Base-by-base conservation (phyloP, 2,113 vertebrate species). In the Piaya cayana region DNA sequence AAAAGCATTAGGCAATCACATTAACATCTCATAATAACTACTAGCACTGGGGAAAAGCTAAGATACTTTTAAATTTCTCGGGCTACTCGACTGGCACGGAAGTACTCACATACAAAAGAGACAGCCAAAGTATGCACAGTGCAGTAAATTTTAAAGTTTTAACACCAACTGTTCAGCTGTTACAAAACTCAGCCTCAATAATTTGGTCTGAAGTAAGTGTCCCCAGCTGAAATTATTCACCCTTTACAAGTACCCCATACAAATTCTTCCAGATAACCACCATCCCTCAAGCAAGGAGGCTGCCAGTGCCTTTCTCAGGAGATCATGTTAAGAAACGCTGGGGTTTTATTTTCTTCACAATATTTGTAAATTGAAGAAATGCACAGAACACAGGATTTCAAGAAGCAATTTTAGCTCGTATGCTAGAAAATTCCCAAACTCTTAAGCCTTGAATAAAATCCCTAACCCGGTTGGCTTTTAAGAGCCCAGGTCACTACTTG, bases 201-300 rank as follows among this genome's bases (percentile, higher is more conserved):
- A 93, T 20, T 62, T 76, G 87, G 84, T 87, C 82, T 63, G 64
- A 94, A 83, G 82, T 71, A 88, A 81, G 68, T 8, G 52, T 32
- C 56, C 77, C 52, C 43, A 81, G 11, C 26, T 93, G 88, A 67
- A 94, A 81, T 91, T 84, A 93, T 91, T 92, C 37, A 95, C 82
- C 64, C 92, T 60, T 75, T 81, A 80, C 90, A 90, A 63, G 55
- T 88, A 88, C 52, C 77, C 88, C 68, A 71, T 90, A 90, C 43
- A 81, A 90, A 78, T 88, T 81, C 69, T 92, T 94, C 83, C 83
- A 92, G 56, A 90, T 67, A 72, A 78, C 63, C 94, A 93, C 69
- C 39, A 84, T 70, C 27, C 37, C 56, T 78, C 49, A 8, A 0
- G 1, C 64, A 83, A 52, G 19, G 53, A 86, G 30, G 29, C 74